Evolutionary conservation across 53 echinoderm and acorn worm genomes (phyloP), one percentile per base, ranked within the genome.

Genomic region (Astropecten irregularis): DNA sequence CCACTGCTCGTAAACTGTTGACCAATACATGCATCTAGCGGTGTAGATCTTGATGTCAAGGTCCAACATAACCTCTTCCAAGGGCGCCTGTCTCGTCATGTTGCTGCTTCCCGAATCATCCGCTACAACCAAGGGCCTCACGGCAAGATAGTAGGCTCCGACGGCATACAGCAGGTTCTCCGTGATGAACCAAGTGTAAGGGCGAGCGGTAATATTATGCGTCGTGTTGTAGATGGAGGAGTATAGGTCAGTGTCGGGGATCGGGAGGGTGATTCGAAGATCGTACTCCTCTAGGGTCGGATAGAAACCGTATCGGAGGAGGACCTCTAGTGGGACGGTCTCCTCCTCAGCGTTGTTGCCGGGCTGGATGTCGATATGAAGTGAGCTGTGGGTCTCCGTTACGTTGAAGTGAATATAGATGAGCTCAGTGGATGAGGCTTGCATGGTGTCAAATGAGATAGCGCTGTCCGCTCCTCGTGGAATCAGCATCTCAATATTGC

Each of bases 21-120:
- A 89, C 93, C 93, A 93, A 52, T 83, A 93, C 76, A 93, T 61
- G 55, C 93, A 93, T 40, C 93, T 66, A 3, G 93, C 93, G 0
- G 83, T 90, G 57, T 93, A 93, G 18, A 93, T 88, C 64, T 90
- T 86, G 29, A 93, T 81, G 70, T 90, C 84, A 3, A 93, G 37
- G 32, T 93, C 87, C 22, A 79, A 72, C 5, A 59, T 15, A 7
- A 63, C 25, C 65, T 66, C 68, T 19, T 73, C 68, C 10, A 28
- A 31, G 9, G 47, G 15, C 9, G 60, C 42, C 40, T 33, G 28
- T 2, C 18, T 16, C 9, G 86, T 77, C 16, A 49, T 47, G 44
- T 86, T 84, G 20, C 37, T 28, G 14, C 30, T 76, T 21, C 20
- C 29, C 0, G 7, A n/a, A 15, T 62, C 59, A 15, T 15, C 38